A percentile compares a stretch with the other conserved stretches of the same genome.
phyloP scores from a whole-genome alignment of 2,113 vertebrate genomes.

The human region GRCh38 chr12:20587501-20588000 shows the following conservation, averaged over 20 bases:
- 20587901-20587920: not conserved
- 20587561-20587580: not conserved
- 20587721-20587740: not conserved
- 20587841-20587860: not conserved
- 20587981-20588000: not conserved
- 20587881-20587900: not conserved
- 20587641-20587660: not conserved
- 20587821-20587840: slow-evolving; percentile 55
- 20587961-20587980: not conserved
- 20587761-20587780: not conserved
- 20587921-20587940: not conserved
- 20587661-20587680: not conserved
- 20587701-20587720: not conserved
- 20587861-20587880: not conserved
- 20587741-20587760: not conserved
- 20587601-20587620: not conserved
- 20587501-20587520: not conserved
- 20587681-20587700: not conserved
- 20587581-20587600: not conserved
- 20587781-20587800: slow-evolving; percentile 17
- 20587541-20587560: not conserved
- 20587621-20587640: not conserved
- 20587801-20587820: slow-evolving; percentile 32
- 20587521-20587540: not conserved
- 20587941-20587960: not conserved